Evolutionary conservation across 2,888 invertebrate genomes (phyloP).

Genomic region (Adela reaumurella): DNA sequence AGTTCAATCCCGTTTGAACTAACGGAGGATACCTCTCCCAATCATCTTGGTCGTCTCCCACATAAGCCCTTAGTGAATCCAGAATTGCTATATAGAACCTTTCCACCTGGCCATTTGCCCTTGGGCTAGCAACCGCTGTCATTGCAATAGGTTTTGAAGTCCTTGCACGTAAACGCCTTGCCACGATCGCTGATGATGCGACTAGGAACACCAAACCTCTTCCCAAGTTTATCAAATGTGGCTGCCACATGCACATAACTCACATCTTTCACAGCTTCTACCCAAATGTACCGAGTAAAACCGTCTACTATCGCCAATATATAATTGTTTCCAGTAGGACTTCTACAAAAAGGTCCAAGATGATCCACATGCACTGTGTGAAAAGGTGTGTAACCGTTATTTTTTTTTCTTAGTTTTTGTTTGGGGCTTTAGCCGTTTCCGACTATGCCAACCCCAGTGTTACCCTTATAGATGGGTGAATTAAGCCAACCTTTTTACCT

Average conservation of each 20-base stretch:
- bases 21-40: constrained; percentile 3
- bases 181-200: constrained; percentile 3
- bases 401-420: too few relatives aligned
- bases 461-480: constrained; percentile 13
- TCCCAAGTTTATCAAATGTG: too few relatives aligned
- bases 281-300: constrained; percentile 1
- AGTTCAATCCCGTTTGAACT: constrained; percentile 1
- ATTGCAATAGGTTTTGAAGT: constrained; percentile 5
- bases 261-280: neutral
- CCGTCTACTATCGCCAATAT: constrained; percentile 7
- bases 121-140: constrained; percentile 6
- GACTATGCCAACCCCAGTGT: too few relatives aligned
- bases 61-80: constrained; percentile 3
- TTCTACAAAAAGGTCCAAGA: constrained; percentile 13
- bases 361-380: constrained; percentile 14
- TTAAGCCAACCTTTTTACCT: constrained; percentile 3
- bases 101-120: constrained; percentile 1
- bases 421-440: too few relatives aligned
- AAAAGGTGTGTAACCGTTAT: constrained; percentile 10
- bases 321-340: constrained; percentile 7
- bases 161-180: constrained; percentile 3
- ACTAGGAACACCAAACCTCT: constrained; percentile 2
- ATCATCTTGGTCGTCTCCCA: constrained; percentile 2
- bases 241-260: too few relatives aligned
- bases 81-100: constrained; percentile 3